Percentiles rank a stretch among this genome's conserved stretches.
These are phyloP conservation scores for Drosophila tsacasi DNA, from an alignment of 1,140 invertebrate genomes.

Conservation along the genomic window DNA sequence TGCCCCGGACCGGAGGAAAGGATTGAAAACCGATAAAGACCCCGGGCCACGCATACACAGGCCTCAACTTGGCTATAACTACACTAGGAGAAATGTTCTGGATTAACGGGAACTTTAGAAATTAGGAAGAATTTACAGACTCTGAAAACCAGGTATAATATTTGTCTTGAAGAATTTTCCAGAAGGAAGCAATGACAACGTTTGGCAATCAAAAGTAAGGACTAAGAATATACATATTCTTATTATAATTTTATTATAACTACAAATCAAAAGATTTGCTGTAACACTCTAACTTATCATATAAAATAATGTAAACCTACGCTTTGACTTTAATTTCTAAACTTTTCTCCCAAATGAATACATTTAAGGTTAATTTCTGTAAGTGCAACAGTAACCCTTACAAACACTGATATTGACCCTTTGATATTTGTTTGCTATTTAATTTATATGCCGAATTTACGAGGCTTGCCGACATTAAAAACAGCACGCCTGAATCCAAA, in stretches of 20 bases:
- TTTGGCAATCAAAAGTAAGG: too few relatives aligned
- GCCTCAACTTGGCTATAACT: conserved; percentile 19
- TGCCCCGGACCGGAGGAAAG: conserved; percentile 45
- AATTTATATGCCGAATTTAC: conserved; percentile 78
- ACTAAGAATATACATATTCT: too few relatives aligned
- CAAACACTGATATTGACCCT: conserved; percentile 63
- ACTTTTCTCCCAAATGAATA: too few relatives aligned
- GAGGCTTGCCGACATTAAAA: conserved; percentile 72
- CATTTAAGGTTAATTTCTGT: not conserved
- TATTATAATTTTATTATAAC: too few relatives aligned
- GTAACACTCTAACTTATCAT: too few relatives aligned
- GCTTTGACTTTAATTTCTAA: too few relatives aligned
- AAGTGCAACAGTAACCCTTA: conserved; percentile 32
- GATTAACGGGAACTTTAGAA: too few relatives aligned
- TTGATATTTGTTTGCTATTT: conserved; percentile 73
- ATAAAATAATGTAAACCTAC: too few relatives aligned
- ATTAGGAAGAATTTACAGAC: not conserved
- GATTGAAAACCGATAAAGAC: conserved; percentile 70
- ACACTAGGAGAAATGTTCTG: not conserved
- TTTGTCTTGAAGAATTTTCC: too few relatives aligned
- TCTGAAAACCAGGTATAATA: not conserved
- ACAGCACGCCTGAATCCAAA: conserved; percentile 53
- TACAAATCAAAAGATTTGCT: too few relatives aligned
- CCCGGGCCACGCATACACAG: conserved; percentile 40
- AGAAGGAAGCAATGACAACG: not conserved